Percentiles rank a stretch among this genome's conserved stretches.
Conservation (phyloP, 2,113 vertebrate genomes). For the Seriola dumerili region DNA sequence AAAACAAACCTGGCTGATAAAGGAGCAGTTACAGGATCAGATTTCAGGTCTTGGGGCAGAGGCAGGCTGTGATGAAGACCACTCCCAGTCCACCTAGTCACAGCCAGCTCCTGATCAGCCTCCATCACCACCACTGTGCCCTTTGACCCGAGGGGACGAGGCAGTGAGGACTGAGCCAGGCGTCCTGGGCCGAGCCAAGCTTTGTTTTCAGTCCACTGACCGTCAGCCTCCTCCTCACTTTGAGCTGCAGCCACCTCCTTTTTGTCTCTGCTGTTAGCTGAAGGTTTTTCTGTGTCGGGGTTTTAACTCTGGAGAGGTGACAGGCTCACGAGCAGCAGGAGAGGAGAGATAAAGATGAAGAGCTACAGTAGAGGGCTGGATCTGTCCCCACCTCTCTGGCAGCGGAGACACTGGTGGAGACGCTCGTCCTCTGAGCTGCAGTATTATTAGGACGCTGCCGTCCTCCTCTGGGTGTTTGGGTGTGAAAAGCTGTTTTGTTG, state of each 20-base stretch:
- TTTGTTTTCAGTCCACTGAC: slow-evolving; percentile 52
- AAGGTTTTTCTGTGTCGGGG: background rate
- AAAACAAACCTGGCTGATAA: slow-evolving; percentile 27
- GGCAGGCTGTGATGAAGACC: slow-evolving; percentile 43
- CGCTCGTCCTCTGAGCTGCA: slow-evolving; percentile 14
- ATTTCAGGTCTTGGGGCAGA: slow-evolving; percentile 40
- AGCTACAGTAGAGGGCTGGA: slow-evolving; percentile 41
- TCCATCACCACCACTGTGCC: background rate
- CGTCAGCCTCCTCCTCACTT: background rate
- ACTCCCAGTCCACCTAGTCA: slow-evolving; percentile 5
- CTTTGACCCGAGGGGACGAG: slow-evolving; percentile 24
- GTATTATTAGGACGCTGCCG: slow-evolving; percentile 23
- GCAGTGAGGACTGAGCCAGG: slow-evolving; percentile 24
- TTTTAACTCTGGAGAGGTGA: slow-evolving; percentile 17
- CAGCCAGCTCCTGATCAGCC: slow-evolving; percentile 40
- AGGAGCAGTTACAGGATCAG: slow-evolving; percentile 29
- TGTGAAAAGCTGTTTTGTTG: slow-evolving; percentile 67
- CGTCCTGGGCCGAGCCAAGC: slow-evolving; percentile 36
- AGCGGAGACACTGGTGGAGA: slow-evolving; percentile 15
- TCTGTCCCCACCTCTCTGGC: slow-evolving; percentile 17
- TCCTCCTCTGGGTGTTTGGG: slow-evolving; percentile 65
- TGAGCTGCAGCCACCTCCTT: slow-evolving; percentile 15
- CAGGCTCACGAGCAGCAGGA: slow-evolving; percentile 59
- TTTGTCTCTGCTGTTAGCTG: background rate
- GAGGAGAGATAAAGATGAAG: slow-evolving; percentile 47